Percentiles rank a stretch among this genome's conserved stretches.
Conservation (phyloP, 2,113 vertebrate species). For the Hippocampus abdominalis region DNA sequence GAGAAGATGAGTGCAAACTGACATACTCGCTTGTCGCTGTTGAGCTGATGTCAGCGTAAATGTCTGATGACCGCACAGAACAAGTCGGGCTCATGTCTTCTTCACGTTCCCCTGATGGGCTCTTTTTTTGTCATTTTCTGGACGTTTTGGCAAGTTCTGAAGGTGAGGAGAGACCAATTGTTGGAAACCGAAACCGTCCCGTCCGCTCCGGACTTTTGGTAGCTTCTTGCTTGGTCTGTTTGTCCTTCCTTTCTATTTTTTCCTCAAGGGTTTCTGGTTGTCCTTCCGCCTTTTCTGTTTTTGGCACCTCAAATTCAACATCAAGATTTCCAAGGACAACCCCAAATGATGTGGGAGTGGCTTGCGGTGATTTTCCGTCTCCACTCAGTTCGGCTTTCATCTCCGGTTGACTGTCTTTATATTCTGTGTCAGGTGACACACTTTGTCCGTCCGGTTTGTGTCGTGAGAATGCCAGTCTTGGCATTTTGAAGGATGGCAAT, state of each 20-base stretch:
- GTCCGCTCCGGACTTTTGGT: slow-evolving; percentile 57
- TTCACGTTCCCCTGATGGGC: slow-evolving; percentile 36
- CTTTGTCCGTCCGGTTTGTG: slow-evolving; percentile 49
- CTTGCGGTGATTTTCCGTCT: slow-evolving; percentile 53
- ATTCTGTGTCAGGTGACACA: slow-evolving; percentile 17
- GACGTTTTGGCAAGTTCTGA: slow-evolving; percentile 47
- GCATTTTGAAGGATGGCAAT: slow-evolving; percentile 64
- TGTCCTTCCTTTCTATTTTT: slow-evolving; percentile 34
- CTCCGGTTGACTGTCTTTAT: slow-evolving; percentile 31
- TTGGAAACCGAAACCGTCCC: slow-evolving; percentile 70
- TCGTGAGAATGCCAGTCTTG: slow-evolving; percentile 54
- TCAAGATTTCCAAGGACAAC: slow-evolving; percentile 61
- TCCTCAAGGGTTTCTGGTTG: slow-evolving; percentile 30
- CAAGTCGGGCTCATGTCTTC: slow-evolving; percentile 62
- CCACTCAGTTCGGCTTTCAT: slow-evolving; percentile 37
- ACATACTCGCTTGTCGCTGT: slow-evolving; percentile 64
- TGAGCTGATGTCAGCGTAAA: slow-evolving; percentile 74
- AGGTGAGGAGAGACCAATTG: slow-evolving; percentile 63
- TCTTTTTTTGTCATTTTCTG: slow-evolving; percentile 37
- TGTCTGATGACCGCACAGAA: slow-evolving; percentile 73
- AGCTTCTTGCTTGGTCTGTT: slow-evolving; percentile 34
- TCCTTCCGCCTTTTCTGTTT: slow-evolving; percentile 46
- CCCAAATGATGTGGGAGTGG: slow-evolving; percentile 48
- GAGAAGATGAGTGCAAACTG: slow-evolving; percentile 52
- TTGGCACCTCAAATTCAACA: slow-evolving; percentile 67